phyloP scores from a whole-genome alignment of 1,140 invertebrate genomes.

The Drosophila mauritiana region DNA sequence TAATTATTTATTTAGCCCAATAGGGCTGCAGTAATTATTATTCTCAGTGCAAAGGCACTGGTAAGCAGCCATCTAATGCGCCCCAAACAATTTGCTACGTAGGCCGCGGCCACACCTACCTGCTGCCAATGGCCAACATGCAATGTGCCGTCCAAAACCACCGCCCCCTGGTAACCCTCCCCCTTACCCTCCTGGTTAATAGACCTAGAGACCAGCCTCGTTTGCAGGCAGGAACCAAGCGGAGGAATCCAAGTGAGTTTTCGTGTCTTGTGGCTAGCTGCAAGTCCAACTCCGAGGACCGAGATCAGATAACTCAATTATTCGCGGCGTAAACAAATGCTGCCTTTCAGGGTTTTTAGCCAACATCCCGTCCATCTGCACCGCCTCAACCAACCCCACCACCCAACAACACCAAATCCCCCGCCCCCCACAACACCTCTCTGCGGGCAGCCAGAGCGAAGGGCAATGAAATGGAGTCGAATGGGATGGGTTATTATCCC shows the following conservation, averaged over 20 bases:
- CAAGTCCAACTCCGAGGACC: slow-evolving; percentile 26
- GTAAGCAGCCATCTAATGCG: slow-evolving; percentile 69
- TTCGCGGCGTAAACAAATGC: slow-evolving; percentile 84
- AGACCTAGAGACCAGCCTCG: slow-evolving; percentile 18
- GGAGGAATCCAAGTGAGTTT: slow-evolving; percentile 31
- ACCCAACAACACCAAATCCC: neutral
- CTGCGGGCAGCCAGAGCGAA: neutral
- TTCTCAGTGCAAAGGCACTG: slow-evolving; percentile 28
- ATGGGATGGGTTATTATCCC: slow-evolving; percentile 84
- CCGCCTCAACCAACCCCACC: slow-evolving; percentile 4
- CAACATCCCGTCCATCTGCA: slow-evolving; percentile 36
- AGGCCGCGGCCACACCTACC: slow-evolving; percentile 71
- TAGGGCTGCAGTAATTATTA: neutral
- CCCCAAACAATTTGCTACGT: slow-evolving; percentile 77
- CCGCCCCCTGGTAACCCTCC: neutral
- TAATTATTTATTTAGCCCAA: no score
- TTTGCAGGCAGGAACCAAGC: slow-evolving; percentile 19
- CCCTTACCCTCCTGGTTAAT: neutral
- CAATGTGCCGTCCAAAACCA: slow-evolving; percentile 29
- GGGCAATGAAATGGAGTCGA: slow-evolving; percentile 39
- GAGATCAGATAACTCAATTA: slow-evolving; percentile 84
- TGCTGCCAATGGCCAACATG: slow-evolving; percentile 65
- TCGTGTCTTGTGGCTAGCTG: slow-evolving; percentile 73
- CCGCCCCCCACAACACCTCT: neutral
- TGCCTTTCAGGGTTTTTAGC: slow-evolving; percentile 72